phyloP scores from a whole-genome alignment of 2,113 vertebrate species.

The Barbus barbus region DNA sequence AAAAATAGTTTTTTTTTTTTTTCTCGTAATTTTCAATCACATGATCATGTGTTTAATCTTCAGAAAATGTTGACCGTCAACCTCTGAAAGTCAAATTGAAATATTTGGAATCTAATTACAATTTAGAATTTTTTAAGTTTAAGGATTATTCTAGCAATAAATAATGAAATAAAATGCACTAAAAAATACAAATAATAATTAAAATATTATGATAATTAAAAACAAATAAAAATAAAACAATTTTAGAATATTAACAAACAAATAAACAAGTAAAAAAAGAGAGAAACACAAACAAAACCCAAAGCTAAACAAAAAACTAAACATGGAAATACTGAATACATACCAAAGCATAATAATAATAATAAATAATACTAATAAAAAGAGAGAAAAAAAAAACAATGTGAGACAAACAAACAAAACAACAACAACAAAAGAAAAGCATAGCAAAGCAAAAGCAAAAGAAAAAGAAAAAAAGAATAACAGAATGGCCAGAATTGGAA shows the following conservation, averaged over 20 bases:
- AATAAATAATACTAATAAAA: too few relatives aligned
- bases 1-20: not conserved
- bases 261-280: not conserved
- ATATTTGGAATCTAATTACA: too few relatives aligned
- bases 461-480: not conserved
- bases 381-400: too few relatives aligned
- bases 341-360: not conserved
- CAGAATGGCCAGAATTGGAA: not conserved
- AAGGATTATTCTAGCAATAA: not conserved
- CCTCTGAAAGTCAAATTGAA: too few relatives aligned
- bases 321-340: not conserved
- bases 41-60: too few relatives aligned
- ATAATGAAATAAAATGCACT: too few relatives aligned
- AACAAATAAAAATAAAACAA: not conserved
- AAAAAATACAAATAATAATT: not conserved
- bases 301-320: not conserved
- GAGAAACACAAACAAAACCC: not conserved
- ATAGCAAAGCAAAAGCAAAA: not conserved
- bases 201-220: not conserved
- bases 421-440: too few relatives aligned
- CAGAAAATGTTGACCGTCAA: too few relatives aligned
- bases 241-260: not conserved
- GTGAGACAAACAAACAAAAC: too few relatives aligned
- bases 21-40: too few relatives aligned
- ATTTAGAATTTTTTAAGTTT: too few relatives aligned